phyloP scores from a whole-genome alignment of 2,113 vertebrate genomes.

The Mormyrus lacerda region DNA sequence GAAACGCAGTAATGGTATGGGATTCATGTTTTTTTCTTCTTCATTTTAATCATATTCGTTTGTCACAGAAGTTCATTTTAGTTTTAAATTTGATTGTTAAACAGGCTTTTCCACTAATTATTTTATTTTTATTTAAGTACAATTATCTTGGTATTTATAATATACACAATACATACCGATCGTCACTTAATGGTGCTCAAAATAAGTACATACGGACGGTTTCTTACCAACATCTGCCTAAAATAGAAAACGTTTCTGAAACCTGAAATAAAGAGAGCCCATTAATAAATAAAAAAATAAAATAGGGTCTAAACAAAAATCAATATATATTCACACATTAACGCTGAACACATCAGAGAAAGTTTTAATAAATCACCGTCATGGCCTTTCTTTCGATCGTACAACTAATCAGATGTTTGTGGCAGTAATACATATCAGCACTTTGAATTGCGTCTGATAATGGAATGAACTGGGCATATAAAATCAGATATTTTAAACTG shows the following conservation, averaged over 20 bases:
- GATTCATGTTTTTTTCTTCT: neutral
- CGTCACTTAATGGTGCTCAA: neutral
- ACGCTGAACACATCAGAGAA: neutral
- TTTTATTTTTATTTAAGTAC: neutral
- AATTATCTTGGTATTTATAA: neutral
- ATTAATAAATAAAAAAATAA: neutral
- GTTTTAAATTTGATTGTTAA: neutral
- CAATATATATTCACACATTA: neutral
- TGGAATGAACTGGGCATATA: neutral
- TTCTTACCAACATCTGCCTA: neutral
- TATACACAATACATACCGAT: neutral
- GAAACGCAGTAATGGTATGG: neutral
- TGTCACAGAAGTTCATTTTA: neutral
- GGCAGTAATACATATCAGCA: neutral
- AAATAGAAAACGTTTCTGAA: neutral
- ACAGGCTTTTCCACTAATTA: neutral
- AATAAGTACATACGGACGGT: neutral
- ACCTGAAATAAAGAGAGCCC: neutral
- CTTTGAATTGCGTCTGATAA: neutral
- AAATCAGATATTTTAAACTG: neutral
- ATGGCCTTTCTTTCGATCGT: neutral
- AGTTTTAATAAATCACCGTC: neutral
- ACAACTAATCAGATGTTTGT: neutral
- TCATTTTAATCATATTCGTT: neutral
- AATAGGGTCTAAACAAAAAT: neutral